Percentiles rank a stretch among this genome's conserved stretches.
Conservation (phyloP, 2,797 vertebrate species). For the Oreochromis grahami region DNA sequence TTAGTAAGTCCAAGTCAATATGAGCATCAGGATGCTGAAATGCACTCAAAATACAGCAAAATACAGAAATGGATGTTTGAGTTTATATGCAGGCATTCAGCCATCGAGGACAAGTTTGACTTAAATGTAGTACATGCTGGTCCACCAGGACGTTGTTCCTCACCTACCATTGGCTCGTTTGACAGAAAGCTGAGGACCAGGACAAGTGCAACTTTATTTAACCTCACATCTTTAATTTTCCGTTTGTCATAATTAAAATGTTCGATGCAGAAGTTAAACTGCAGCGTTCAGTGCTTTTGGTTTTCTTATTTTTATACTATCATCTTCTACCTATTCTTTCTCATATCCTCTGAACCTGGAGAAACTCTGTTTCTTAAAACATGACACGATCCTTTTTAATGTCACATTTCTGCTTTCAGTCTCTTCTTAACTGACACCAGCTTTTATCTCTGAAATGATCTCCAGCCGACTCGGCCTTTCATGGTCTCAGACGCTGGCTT, state of each 20-base stretch:
- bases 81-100: neutral
- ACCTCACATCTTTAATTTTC: neutral
- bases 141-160: neutral
- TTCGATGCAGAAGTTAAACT: neutral
- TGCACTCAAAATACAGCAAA: neutral
- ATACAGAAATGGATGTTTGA: neutral
- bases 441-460: neutral
- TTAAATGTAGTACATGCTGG: neutral
- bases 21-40: neutral
- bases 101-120: neutral
- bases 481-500: neutral
- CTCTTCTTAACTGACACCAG: neutral
- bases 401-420: neutral
- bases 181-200: neutral
- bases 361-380: neutral
- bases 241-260: neutral
- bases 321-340: neutral
- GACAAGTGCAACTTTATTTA: neutral
- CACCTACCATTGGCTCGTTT: neutral
- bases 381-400: neutral
- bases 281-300: neutral
- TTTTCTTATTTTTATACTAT: neutral
- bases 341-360: neutral
- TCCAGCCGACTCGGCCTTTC: neutral
- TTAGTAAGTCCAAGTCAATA: neutral